Evolutionary conservation across 2,113 vertebrate species (phyloP), one percentile per base, ranked within the genome.

Genomic region (Marmota flaviventris): DNA sequence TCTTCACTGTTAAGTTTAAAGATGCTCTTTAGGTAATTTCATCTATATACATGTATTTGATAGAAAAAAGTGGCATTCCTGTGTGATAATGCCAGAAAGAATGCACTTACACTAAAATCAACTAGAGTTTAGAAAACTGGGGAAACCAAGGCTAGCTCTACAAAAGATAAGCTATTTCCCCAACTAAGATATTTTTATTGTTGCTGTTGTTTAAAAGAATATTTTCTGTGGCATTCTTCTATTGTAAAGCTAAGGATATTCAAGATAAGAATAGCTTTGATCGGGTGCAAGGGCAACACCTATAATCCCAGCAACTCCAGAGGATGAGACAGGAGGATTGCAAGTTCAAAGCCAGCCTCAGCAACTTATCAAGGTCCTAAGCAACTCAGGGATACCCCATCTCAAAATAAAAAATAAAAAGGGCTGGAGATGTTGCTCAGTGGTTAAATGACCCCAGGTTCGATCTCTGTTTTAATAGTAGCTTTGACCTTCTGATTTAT

Each of bases 191-290:
- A 6, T 65, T 94, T 48, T 63, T 69, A 11, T 78, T 65, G 7
- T 79, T 88, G 29, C 9, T 42, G 7, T 63, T 75, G 11, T 86
- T 91, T 65, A 78, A 75, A 90, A 58, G 45, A 45, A 0, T 45
- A 39, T 92, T 76, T 85, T 83, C 11, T 9, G 1, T 53, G 81
- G 34, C 8, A 24, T 65, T 65, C 22, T 84, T 25, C 29, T 69
- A 82, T 85, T 94, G 34, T 39, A 77, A 94, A 90, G 61, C 27
- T 67, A 90, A 77, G 32, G 25, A 69, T 76, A 90, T 72, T 85
- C 37, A 87, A 85, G 34, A 37, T 92, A 88, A 67, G 22, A 94
- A 34, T 69, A 91, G 29, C 9, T 34, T 87, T 96, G 45, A 14
- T 4, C 18, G 0, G 56, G 20, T 58, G 56, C 56, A 58, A 20